Evolutionary conservation across 2,888 invertebrate genomes (phyloP).

Genomic region (Sinelater perroti): DNA sequence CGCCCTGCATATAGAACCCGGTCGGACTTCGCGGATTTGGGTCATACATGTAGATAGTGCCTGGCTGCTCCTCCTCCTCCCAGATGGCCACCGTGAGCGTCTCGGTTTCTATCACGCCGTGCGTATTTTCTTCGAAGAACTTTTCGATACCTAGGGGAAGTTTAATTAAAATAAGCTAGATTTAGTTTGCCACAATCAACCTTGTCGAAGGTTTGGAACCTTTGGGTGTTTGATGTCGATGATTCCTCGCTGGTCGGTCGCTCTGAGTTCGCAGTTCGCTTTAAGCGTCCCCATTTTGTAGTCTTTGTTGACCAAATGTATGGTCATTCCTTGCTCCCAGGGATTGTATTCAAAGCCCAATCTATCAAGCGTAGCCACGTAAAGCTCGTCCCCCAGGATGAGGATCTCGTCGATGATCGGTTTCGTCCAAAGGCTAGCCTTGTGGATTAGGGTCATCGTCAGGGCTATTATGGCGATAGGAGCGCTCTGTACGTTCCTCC

Average conservation of each 20-base stretch:
- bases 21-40: slow-evolving; percentile 61
- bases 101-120: slow-evolving; percentile 64
- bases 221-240: slow-evolving; percentile 62
- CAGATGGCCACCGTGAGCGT: slow-evolving; percentile 64
- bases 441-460: slow-evolving; percentile 68
- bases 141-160: slow-evolving; percentile 59
- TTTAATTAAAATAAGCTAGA: too few relatives aligned
- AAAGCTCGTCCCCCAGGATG: slow-evolving; percentile 63
- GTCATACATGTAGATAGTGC: slow-evolving; percentile 69
- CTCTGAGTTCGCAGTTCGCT: slow-evolving; percentile 60
- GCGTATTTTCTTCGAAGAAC: slow-evolving; percentile 66
- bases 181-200: too few relatives aligned
- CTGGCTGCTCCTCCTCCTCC: slow-evolving; percentile 60
- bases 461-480: slow-evolving; percentile 66
- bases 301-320: slow-evolving; percentile 57
- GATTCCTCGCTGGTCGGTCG: slow-evolving; percentile 61
- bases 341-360: slow-evolving; percentile 66
- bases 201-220: slow-evolving; percentile 57
- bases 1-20: slow-evolving; percentile 59
- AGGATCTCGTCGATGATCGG: slow-evolving; percentile 67
- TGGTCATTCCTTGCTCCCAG: slow-evolving; percentile 65
- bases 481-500: slow-evolving; percentile 64
- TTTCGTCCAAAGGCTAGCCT: slow-evolving; percentile 68
- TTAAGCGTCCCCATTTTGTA: slow-evolving; percentile 61
- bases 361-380: slow-evolving; percentile 62